Evolutionary conservation across 2,797 vertebrate species (phyloP), one percentile per base, ranked within the genome.

Genomic region (Poeciliopsis paucimaculata): DNA sequence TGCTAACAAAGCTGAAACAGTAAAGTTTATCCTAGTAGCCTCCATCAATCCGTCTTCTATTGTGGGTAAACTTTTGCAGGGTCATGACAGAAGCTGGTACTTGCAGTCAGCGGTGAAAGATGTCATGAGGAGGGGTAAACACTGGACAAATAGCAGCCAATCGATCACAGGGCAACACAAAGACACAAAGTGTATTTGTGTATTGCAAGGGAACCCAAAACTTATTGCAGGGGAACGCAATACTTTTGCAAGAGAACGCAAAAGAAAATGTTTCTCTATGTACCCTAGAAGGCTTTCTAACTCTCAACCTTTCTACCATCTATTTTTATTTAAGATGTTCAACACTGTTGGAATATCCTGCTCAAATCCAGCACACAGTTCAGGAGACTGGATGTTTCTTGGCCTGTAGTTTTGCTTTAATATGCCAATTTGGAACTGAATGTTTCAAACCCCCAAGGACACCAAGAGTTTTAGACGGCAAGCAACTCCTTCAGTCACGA

Each of bases 401-500:
- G 31, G 11, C 39, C 39, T 39, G 4, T 7, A 39, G 49, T 41
- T 57, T 77, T 7, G 11, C 23, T 41, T 72, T 28, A 51, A 28
- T 80, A 49, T 75, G n/a, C 51, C 7, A 31, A 75, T 72, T 49
- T 51, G 18, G 53, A 80, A 72, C 41, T 9, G 34, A n/a, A 76
- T 15, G 28, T 46, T 49, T 77, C 64, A 70, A 6, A 39, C 5
- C 4, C 10, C 31, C 16, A 82, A 55, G 28, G 12, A 55, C 23
- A 39, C 78, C 51, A 11, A 72, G 31, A 66, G 47, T 76, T 39
- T 5, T 10, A 49, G 16, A 49, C 74, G 28, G 46, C 41, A 55
- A 46, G 62, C 11, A 31, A 45, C 77, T 62, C 28, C 57, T 15
- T 81, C 76, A 77, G 79, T 78, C 74, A 79, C 75, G 62, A 79